phyloP scores from a whole-genome alignment of 1,140 invertebrate genomes.

The Fopius arisanus region DNA sequence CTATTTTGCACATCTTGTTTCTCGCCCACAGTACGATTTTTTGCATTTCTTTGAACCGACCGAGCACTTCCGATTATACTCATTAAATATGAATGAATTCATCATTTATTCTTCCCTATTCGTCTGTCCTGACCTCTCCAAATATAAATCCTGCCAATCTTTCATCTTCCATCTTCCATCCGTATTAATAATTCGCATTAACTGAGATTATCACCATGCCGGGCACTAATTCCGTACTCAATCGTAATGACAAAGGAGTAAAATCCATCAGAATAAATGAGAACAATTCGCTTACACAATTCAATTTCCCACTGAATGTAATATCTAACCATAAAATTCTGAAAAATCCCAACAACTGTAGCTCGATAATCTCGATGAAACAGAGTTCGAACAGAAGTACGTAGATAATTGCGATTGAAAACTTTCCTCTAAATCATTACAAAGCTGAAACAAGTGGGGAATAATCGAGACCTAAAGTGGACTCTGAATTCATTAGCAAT shows the following conservation, averaged over 20 bases:
- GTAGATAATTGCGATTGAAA: neutral
- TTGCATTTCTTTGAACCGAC: neutral
- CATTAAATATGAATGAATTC: neutral
- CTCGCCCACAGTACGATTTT: constrained; percentile 34
- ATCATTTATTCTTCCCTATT: neutral
- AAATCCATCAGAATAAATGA: too few species aligned
- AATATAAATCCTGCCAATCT: too few species aligned
- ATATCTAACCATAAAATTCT: too few species aligned
- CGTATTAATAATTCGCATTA: too few species aligned
- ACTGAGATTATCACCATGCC: too few species aligned
- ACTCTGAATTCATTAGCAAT: neutral
- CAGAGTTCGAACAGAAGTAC: neutral
- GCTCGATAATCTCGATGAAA: neutral
- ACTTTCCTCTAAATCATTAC: neutral
- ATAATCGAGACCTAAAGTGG: neutral
- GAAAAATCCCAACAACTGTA: too few species aligned
- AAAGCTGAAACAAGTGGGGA: neutral
- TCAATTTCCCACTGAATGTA: too few species aligned
- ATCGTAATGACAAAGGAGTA: too few species aligned
- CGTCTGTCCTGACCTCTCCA: neutral
- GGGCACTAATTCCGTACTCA: too few species aligned
- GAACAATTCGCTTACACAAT: too few species aligned
- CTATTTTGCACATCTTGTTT: constrained; percentile 41
- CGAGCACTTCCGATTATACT: constrained; percentile 2
- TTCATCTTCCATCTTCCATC: too few species aligned